Evolutionary conservation across 2,888 invertebrate species (phyloP).

Genomic region (Napeogenes sylphis): DNA sequence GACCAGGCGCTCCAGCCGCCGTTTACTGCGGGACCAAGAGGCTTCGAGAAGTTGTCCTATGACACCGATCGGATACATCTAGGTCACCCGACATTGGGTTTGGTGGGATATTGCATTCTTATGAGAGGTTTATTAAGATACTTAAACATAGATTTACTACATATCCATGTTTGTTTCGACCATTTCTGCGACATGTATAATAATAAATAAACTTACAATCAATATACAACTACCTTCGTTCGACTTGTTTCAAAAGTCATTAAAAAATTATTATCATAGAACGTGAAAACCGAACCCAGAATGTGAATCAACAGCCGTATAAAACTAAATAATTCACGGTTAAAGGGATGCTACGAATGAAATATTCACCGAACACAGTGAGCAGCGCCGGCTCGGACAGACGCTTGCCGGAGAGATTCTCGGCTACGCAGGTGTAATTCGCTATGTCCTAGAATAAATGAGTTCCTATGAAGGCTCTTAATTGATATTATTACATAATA

Average conservation of each 20-base stretch:
- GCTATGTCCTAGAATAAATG: slow-evolving; percentile 84
- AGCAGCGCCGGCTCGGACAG: slow-evolving; percentile 90
- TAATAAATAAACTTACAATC: no score
- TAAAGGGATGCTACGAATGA: slow-evolving; percentile 13
- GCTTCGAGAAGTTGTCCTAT: background rate
- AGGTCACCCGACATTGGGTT: background rate
- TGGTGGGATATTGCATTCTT: no score
- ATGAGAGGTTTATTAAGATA: no score
- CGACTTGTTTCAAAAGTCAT: background rate
- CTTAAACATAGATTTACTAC: no score
- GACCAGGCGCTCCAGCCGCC: slow-evolving; percentile 98
- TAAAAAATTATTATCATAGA: slow-evolving; percentile 12
- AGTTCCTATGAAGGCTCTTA: no score
- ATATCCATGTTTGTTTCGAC: no score
- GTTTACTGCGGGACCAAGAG: slow-evolving; percentile 80
- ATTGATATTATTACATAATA: no score
- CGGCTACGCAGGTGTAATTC: slow-evolving; percentile 97
- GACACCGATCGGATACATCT: background rate
- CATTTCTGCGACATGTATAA: no score
- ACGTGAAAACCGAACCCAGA: slow-evolving; percentile 11
- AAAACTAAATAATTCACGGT: slow-evolving; percentile 21
- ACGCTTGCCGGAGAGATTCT: slow-evolving; percentile 93
- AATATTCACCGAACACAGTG: slow-evolving; percentile 89
- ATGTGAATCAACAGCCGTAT: slow-evolving; percentile 16
- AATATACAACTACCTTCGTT: no score